Evolutionary conservation across 2,113 vertebrate genomes (phyloP), one percentile per base, ranked within the genome.

Genomic region (Geothlypis trichas): DNA sequence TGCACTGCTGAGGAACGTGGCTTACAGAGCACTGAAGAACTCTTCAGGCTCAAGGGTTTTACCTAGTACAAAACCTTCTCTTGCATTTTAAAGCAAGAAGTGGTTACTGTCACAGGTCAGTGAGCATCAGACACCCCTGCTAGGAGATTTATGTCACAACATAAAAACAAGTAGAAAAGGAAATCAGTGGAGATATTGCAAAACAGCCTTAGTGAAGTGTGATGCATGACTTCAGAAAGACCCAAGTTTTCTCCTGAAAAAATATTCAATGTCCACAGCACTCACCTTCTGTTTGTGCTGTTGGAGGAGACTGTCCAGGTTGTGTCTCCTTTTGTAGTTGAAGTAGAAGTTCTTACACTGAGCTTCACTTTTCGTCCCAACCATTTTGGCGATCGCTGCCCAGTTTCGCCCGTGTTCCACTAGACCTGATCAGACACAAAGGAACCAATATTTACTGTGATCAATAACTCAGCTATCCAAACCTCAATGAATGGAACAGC

Each of bases 271-370:
- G 46, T 5, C 30, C 39, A 57, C 26, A 22, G 61, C 6, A 54
- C 37, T 91, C 93, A 98, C 98, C 95, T 98, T 98, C 95, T 99
- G 99, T 83, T 99, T 99, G 97, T 99, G 99, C 96, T 99, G 99
- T 86, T 99, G 99, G 24, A 99, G 98, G 30, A 99, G 98, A 93
- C 99, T 99, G 96, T 99, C 99, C 84, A 99, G 98, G 86, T 99
- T 99, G 94, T 99, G 99, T 46, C 99, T 98, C 90, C 99, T 98
- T 97, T 99, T 99, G 91, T 99, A 99, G 95, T 99, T 99, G 95
- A 99, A 99, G 95, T 99, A 99, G 96, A 99, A 99, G 97, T 99
- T 99, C 97, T 99, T 99, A 97, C 99, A 99, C 77, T 99, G 99
- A 33, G 99, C 99, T 97, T 99, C 99, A 42, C 99, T 99, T 98